A percentile compares a stretch with the other conserved stretches of the same genome.
Evolutionary conservation across 2,113 vertebrate species (phyloP).

Genomic region (Gnathonemus longibarbis): DNA sequence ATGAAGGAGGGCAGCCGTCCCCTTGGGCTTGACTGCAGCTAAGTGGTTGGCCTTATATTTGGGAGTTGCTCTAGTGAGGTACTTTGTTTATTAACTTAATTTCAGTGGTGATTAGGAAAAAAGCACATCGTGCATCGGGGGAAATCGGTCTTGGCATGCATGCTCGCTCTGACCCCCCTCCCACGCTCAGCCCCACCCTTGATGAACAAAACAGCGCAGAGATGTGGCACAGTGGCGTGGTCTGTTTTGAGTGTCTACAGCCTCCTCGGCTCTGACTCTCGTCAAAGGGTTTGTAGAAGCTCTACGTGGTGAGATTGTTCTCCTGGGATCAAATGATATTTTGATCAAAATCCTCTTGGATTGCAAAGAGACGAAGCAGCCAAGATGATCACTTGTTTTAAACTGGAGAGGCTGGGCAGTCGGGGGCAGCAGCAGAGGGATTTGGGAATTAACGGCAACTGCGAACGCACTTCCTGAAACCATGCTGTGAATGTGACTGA

Average conservation of each 20-base stretch:
- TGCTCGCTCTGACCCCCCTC: no score
- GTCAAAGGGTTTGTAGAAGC: background rate
- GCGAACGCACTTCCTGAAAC: background rate
- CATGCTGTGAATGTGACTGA: constrained; percentile 36
- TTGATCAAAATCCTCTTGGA: constrained; percentile 44
- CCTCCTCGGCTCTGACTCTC: background rate
- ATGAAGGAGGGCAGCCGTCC: background rate
- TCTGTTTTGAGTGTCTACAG: background rate
- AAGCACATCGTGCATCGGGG: background rate
- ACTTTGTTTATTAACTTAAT: background rate
- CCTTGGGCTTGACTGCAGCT: background rate
- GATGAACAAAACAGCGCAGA: background rate
- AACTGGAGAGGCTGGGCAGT: constrained; percentile 54
- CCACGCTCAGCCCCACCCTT: background rate
- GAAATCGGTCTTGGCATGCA: background rate
- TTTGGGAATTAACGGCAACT: constrained; percentile 31
- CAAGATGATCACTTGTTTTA: constrained; percentile 66
- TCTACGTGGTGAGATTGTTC: background rate
- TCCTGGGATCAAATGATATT: constrained; percentile 39
- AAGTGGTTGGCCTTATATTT: background rate
- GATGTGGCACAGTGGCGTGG: background rate
- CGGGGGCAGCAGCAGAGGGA: constrained; percentile 49
- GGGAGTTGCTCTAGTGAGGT: background rate
- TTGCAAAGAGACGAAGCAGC: constrained; percentile 46
- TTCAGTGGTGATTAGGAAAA: background rate